Percentiles rank a stretch among this genome's conserved stretches.
phyloP scores from a whole-genome alignment of 2,113 vertebrate genomes.

The Petrocephalus zakoni region DNA sequence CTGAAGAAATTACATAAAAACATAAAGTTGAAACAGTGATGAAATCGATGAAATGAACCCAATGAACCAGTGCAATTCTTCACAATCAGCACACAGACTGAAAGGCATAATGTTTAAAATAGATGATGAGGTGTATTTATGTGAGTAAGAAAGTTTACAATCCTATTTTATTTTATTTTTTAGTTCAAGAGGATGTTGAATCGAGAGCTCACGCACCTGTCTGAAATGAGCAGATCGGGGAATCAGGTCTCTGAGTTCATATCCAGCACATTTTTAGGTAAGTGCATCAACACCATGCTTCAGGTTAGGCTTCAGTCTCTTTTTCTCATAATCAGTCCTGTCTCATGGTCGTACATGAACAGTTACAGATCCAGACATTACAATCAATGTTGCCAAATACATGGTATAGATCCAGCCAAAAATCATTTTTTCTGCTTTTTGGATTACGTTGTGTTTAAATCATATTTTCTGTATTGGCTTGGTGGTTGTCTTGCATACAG shows the following conservation, averaged over 20 bases:
- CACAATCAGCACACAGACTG: background rate
- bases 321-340: background rate
- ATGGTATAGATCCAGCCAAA: background rate
- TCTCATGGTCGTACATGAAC: background rate
- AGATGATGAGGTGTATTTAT: background rate
- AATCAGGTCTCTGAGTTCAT: conserved; percentile 99
- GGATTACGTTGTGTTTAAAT: background rate
- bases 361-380: background rate
- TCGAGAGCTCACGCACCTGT: conserved; percentile 91
- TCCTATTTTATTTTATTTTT: conserved; percentile 40
- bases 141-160: background rate
- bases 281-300: conserved; percentile 43
- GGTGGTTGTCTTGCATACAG: background rate
- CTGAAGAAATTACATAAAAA: background rate
- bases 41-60: background rate
- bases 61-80: background rate
- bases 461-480: background rate
- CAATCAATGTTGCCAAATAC: background rate
- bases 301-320: background rate
- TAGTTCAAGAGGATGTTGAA: conserved; percentile 99
- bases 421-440: background rate
- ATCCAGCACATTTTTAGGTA: conserved; percentile 96
- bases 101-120: background rate
- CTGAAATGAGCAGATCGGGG: conserved; percentile 97
- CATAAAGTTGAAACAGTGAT: background rate